A percentile compares a stretch with the other conserved stretches of the same genome.
Evolutionary conservation across 2,888 invertebrate genomes (phyloP).

Genomic region (Drosophila infuscata): DNA sequence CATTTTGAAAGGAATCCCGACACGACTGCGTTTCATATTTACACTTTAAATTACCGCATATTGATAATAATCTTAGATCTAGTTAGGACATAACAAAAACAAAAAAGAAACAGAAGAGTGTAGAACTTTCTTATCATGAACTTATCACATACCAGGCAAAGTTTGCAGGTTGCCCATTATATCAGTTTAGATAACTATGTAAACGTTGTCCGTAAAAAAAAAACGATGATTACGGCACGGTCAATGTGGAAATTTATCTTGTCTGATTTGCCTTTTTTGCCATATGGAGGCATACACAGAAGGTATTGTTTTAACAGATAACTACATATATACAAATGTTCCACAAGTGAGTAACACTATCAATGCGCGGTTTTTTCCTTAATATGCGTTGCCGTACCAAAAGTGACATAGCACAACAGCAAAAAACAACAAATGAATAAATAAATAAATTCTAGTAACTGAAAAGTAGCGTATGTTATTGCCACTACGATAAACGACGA

Average conservation of each 20-base stretch:
- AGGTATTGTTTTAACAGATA: constrained; percentile 2
- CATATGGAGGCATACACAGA: constrained; percentile 35
- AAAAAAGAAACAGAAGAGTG: not conserved
- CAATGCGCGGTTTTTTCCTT: not conserved
- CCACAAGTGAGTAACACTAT: constrained; percentile 23
- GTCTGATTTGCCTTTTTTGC: constrained; percentile 8
- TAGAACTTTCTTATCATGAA: constrained; percentile 11
- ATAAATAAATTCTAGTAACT: constrained; percentile 33
- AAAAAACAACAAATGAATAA: constrained; percentile 16
- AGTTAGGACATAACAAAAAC: not conserved
- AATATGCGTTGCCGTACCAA: not conserved
- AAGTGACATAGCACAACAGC: constrained; percentile 22
- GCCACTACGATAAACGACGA: constrained; percentile 33
- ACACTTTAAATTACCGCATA: not conserved
- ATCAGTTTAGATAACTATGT: constrained; percentile 32
- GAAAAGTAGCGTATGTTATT: constrained; percentile 40
- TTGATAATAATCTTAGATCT: not conserved
- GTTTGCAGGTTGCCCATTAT: constrained; percentile 47
- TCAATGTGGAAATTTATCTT: constrained; percentile 24
- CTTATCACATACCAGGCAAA: constrained; percentile 35
- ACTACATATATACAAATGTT: constrained; percentile 7
- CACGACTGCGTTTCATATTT: not conserved
- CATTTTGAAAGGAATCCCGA: not conserved
- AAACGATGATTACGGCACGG: constrained; percentile 35
- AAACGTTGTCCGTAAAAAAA: constrained; percentile 10